Evolutionary conservation across 2,888 invertebrate genomes (phyloP), one percentile per base, ranked within the genome.

Genomic region (Lepidocyrtoides sp.): DNA sequence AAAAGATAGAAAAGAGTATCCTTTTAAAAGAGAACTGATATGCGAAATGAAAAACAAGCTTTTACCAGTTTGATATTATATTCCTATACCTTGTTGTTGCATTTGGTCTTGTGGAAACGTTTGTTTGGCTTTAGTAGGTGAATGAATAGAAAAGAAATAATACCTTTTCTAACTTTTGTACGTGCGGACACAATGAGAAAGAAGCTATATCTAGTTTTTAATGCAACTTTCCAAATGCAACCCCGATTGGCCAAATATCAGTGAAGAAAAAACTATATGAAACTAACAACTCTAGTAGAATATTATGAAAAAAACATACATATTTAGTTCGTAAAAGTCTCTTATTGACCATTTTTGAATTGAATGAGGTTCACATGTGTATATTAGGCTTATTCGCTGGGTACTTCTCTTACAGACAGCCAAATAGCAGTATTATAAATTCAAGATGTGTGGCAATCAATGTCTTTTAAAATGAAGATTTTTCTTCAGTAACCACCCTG

Each of bases 361-460:
- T 14, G 17, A 69, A 17, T n/a, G 36, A n/a, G 41, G 41, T 36
- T 36, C 29, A 63, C 26, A 69, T 10, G 5, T 29, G 32, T 29
- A 8, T 29, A 32, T 29, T 69, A 69, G 41, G 12, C 32, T 8
- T 32, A 10, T 8, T 63, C 14, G 5, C 26, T 29, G n/a, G 2
- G 41, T 69, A 36, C 17, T 17, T 41, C n/a, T n/a, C n/a, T n/a
- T n/a, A n/a, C n/a, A n/a, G 41, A 36, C 7, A 69, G 2, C 41
- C 41, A n/a, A 14, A 2, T 63, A 29, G 63, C 20, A 54, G 26
- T 41, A 32, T 69, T 69, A 69, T 41, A 36, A 69, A 69, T 69
- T 69, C 84, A 72, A 84, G 72, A 84, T 84, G 17, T 20, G 66
- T 66, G 83, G 84, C 72, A 84, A 84, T 84, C 84, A 72, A 85